Evolutionary conservation across 37 sponge, comb jelly and placozoan species (phyloP).

Genomic region (Hormiphora californensis): DNA sequence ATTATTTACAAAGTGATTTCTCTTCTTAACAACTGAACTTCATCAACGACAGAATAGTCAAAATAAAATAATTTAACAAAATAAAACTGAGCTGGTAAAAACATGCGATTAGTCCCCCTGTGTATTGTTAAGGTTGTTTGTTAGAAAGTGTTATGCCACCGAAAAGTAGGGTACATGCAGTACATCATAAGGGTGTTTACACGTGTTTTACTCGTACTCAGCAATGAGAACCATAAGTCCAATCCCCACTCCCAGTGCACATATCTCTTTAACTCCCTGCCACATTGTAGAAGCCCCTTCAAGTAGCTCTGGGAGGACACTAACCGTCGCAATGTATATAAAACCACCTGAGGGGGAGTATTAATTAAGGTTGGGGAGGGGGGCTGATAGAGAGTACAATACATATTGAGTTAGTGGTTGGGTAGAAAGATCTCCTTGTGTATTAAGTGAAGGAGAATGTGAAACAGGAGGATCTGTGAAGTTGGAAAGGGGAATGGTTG

Average conservation of each 20-base stretch:
- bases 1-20: no score
- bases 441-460: neutral
- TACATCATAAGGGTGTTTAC: no score
- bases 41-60: no score
- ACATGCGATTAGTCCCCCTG: no score
- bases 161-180: no score
- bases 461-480: neutral
- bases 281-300: constrained; percentile 59
- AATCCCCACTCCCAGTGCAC: constrained; percentile 71
- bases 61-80: no score
- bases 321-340: constrained; percentile 90
- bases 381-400: neutral
- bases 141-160: no score
- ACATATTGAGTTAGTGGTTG: neutral
- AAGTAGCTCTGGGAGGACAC: constrained; percentile 87
- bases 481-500: no score
- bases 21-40: no score
- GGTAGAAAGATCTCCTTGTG: neutral
- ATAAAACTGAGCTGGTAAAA: no score
- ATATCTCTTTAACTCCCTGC: constrained; percentile 74
- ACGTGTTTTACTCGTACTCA: constrained; percentile 65
- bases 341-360: constrained; percentile 78
- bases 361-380: neutral
- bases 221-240: constrained; percentile 81
- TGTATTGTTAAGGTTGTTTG: no score